Conservation (phyloP, 2,888 invertebrate species). For the Tuta absoluta region DNA sequence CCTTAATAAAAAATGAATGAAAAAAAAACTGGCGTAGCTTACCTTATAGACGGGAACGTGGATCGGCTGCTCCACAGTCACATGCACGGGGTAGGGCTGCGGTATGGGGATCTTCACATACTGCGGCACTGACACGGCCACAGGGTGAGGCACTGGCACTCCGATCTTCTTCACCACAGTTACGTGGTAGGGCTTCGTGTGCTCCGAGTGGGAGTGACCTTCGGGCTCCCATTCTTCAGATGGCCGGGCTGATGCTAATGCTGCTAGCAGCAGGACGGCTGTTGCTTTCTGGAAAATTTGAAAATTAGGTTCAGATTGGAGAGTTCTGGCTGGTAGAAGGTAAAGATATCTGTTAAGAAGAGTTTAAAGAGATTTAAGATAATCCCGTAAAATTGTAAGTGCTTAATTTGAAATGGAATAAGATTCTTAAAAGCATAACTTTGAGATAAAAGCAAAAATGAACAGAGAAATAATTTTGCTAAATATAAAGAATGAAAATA, state of each 20-base stretch:
- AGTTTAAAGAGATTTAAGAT: background rate
- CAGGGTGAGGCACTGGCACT: constrained; percentile 87
- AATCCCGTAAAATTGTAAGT: too few relatives aligned
- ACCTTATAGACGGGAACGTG: constrained; percentile 87
- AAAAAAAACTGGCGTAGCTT: constrained; percentile 31
- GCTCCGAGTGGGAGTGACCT: constrained; percentile 84
- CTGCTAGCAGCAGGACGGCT: constrained; percentile 62
- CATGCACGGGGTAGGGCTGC: constrained; percentile 87
- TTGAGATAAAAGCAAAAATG: too few relatives aligned
- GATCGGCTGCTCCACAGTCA: constrained; percentile 86
- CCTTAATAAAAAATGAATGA: too few relatives aligned
- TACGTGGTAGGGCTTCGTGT: constrained; percentile 85
- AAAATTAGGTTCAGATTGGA: background rate
- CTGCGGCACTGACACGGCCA: constrained; percentile 86
- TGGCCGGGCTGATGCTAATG: constrained; percentile 57
- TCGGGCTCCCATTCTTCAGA: constrained; percentile 77
- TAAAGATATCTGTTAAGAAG: too few relatives aligned
- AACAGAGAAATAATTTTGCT: too few relatives aligned
- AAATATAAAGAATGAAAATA: too few relatives aligned
- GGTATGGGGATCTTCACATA: constrained; percentile 87
- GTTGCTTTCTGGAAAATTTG: constrained; percentile 64
- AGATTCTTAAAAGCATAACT: too few relatives aligned
- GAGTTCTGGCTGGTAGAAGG: background rate
- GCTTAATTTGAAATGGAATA: too few relatives aligned
- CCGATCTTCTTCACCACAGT: constrained; percentile 87